A percentile compares a stretch with the other conserved stretches of the same genome.
These are phyloP conservation scores for Rhorus exstirpatorius DNA, from an alignment of 2,888 invertebrate genomes.

Conservation along the genomic window DNA sequence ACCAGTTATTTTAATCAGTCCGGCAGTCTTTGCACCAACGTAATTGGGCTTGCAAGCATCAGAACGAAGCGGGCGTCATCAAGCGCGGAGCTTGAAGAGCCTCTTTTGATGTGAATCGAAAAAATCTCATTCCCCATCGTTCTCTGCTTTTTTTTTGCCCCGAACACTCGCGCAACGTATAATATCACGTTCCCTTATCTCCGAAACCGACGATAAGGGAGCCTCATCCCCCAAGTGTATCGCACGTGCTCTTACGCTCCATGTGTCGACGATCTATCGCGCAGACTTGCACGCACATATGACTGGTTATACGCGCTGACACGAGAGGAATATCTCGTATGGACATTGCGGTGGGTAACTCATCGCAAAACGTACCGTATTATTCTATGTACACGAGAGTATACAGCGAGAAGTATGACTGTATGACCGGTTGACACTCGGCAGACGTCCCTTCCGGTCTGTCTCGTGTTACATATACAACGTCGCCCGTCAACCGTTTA, in stretches of 20 bases:
- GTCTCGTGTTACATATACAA: conserved; percentile 84
- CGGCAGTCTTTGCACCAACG: conserved; percentile 37
- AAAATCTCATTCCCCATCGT: not conserved
- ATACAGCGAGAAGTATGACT: conserved; percentile 74
- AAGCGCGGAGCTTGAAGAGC: too few relatives aligned
- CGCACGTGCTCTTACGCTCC: conserved; percentile 69
- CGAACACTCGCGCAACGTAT: not conserved
- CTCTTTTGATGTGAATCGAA: too few relatives aligned
- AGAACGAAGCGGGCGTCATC: conserved; percentile 25
- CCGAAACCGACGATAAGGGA: conserved; percentile 46
- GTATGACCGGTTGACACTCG: conserved; percentile 84
- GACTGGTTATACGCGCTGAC: not conserved
- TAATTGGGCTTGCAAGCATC: conserved; percentile 46
- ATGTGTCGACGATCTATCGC: conserved; percentile 46
- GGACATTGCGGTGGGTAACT: conserved; percentile 68
- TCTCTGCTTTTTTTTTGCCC: not conserved
- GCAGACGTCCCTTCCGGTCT: conserved; percentile 84
- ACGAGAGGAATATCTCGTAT: conserved; percentile 9
- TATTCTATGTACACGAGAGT: conserved; percentile 49
- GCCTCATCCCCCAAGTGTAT: conserved; percentile 71
- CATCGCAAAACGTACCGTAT: conserved; percentile 60
- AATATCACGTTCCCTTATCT: conserved; percentile 68
- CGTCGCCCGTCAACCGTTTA: conserved; percentile 82
- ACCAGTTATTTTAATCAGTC: conserved; percentile 38
- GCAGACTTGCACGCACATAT: conserved; percentile 30